phyloP scores from a whole-genome alignment of 2,113 vertebrate genomes.

The Raja brachyura region DNA sequence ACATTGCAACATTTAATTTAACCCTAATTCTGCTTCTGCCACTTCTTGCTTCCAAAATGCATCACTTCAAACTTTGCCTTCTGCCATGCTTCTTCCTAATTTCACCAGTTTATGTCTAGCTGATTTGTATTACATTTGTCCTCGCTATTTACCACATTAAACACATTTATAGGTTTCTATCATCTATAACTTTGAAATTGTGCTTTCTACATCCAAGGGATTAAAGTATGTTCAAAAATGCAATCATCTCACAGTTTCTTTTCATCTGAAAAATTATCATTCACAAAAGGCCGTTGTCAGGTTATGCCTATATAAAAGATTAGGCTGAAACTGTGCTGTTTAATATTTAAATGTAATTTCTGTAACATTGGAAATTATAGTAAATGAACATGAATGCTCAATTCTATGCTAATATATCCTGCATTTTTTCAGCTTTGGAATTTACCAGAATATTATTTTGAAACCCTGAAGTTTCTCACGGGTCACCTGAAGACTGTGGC shows the following conservation, averaged over 20 bases:
- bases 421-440: constrained; percentile 72
- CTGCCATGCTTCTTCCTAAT: background rate
- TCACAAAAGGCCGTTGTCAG: background rate
- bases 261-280: background rate
- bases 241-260: background rate
- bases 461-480: constrained; percentile 89
- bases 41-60: background rate
- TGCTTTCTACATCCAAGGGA: background rate
- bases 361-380: background rate
- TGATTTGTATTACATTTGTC: background rate
- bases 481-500: constrained; percentile 87
- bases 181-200: background rate
- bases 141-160: background rate
- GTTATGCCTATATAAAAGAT: background rate
- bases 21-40: too few species aligned
- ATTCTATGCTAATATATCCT: background rate
- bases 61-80: background rate
- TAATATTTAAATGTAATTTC: background rate
- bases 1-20: background rate
- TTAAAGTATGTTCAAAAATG: background rate
- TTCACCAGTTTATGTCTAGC: background rate
- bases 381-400: background rate
- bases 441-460: constrained; percentile 84
- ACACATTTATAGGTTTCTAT: background rate
- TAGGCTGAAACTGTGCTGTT: background rate